Conservation (phyloP, 2,888 invertebrate genomes). For the Leucoptera coffeella region DNA sequence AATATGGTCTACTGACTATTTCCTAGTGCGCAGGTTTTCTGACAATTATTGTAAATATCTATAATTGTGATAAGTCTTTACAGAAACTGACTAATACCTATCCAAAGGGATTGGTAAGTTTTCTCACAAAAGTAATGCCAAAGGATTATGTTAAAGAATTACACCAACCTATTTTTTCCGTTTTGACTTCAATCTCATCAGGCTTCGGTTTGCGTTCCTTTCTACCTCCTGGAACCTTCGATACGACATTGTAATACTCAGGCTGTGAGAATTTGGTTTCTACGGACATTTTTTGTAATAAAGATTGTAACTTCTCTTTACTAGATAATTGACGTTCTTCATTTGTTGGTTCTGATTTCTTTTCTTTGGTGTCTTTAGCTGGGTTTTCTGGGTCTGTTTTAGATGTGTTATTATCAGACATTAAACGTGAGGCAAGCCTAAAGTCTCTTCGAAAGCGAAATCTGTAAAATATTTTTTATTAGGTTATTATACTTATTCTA, state of each 20-base stretch:
- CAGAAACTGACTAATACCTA: too few species aligned
- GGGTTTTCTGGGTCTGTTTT: slow-evolving; percentile 19
- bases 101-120: too few species aligned
- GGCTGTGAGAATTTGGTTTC: slow-evolving; percentile 26
- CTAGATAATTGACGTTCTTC: slow-evolving; percentile 11
- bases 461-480: too few species aligned
- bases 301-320: slow-evolving; percentile 32
- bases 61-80: too few species aligned
- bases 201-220: slow-evolving; percentile 13
- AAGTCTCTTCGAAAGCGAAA: slow-evolving; percentile 13
- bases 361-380: slow-evolving; percentile 11
- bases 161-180: slow-evolving; percentile 34
- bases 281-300: slow-evolving; percentile 34
- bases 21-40: too few species aligned
- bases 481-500: too few species aligned
- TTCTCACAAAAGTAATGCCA: too few species aligned
- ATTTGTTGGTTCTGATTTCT: slow-evolving; percentile 11
- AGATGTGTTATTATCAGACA: slow-evolving; percentile 21
- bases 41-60: too few species aligned
- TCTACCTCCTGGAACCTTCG: slow-evolving; percentile 21
- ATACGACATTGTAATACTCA: slow-evolving; percentile 28
- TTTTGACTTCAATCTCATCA: slow-evolving; percentile 23
- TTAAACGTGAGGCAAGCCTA: slow-evolving; percentile 15
- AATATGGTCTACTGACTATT: too few species aligned
- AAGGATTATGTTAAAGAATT: too few species aligned